Conservation (phyloP, 1,140 invertebrate species). For the Drosophila guanche region DNA sequence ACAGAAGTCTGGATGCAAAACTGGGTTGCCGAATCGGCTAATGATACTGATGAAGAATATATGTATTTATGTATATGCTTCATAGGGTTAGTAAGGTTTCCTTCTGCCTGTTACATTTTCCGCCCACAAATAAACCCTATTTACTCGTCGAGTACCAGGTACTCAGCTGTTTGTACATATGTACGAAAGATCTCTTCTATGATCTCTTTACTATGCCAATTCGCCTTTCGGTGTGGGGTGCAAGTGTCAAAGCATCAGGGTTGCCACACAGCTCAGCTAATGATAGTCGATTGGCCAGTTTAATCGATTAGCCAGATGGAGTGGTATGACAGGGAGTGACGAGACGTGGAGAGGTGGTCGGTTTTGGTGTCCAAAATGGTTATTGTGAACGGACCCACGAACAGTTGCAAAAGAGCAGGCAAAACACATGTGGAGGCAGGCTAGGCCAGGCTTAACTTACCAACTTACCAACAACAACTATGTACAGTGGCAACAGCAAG, state of each 20-base stretch:
- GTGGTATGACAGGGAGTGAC: neutral
- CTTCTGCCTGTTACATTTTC: too few species aligned
- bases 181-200: too few species aligned
- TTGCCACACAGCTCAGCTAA: constrained; percentile 24
- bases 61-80: too few species aligned
- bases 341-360: neutral
- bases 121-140: too few species aligned
- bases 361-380: constrained; percentile 32
- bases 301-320: constrained; percentile 29
- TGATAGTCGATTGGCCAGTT: constrained; percentile 6
- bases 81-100: too few species aligned
- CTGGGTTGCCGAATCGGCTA: too few species aligned
- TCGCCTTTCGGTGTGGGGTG: too few species aligned
- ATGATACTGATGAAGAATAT: too few species aligned
- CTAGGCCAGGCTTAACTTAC: constrained; percentile 2
- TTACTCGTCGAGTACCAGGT: too few species aligned
- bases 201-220: too few species aligned
- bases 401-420: constrained; percentile 65
- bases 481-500: neutral
- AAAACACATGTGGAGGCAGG: constrained; percentile 61
- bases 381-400: constrained; percentile 57
- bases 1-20: too few species aligned
- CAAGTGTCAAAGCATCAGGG: constrained; percentile 16
- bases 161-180: too few species aligned
- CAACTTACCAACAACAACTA: constrained; percentile 74